These are phyloP conservation scores for Halictus quadricinctus DNA, from an alignment of 2,888 invertebrate species.

Conservation along the genomic window DNA sequence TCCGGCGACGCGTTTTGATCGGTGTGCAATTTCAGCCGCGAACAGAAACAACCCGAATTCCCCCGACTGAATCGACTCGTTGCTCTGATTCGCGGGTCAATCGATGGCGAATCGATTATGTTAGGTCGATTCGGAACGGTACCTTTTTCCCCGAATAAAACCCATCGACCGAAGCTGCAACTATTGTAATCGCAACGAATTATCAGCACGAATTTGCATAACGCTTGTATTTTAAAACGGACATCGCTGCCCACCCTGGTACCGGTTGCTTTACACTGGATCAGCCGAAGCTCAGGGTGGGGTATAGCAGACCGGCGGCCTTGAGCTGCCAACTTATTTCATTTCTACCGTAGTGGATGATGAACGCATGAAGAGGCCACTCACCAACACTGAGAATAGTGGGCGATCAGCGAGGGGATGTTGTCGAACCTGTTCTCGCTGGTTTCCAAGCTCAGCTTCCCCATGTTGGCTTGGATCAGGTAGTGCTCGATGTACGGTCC, in stretches of 20 bases:
- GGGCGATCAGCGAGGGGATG: slow-evolving; percentile 95
- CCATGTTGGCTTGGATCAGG: slow-evolving; percentile 93
- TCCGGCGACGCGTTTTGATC: neutral
- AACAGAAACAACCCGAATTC: neutral
- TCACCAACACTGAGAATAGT: slow-evolving; percentile 96
- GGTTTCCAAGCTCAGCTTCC: slow-evolving; percentile 94
- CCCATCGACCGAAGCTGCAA: neutral
- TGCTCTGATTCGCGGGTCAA: neutral
- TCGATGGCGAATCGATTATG: neutral
- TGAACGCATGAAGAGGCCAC: slow-evolving; percentile 68
- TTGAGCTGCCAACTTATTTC: slow-evolving; percentile 1
- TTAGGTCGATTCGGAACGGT: neutral
- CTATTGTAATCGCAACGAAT: neutral
- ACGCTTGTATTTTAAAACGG: neutral
- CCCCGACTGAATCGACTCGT: slow-evolving; percentile 9
- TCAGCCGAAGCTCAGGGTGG: neutral
- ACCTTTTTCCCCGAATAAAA: neutral
- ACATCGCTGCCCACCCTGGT: neutral
- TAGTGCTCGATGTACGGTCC: slow-evolving; percentile 98
- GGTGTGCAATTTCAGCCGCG: neutral
- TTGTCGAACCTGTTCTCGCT: slow-evolving; percentile 96
- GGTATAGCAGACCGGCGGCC: neutral
- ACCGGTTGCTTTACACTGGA: neutral
- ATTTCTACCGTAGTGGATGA: slow-evolving; percentile 20
- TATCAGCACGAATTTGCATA: neutral